Evolutionary conservation across 2,888 invertebrate species (phyloP), one percentile per base, ranked within the genome.

Genomic region (Cabera pusaria): DNA sequence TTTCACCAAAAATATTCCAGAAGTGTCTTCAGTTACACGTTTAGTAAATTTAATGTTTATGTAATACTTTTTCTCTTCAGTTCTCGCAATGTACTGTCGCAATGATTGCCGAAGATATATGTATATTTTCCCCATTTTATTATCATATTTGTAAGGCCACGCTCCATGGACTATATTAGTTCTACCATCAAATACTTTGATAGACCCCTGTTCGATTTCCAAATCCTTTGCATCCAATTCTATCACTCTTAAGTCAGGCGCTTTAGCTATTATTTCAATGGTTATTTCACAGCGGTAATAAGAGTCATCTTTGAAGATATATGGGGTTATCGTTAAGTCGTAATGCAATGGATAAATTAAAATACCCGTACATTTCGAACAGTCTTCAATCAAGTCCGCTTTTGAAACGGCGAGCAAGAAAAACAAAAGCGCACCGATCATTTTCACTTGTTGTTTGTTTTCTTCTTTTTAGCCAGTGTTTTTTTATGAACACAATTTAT

Each of bases 331-430:
- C 1, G 66, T 73, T 0, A 88, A 35, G 31, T 87, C 87, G 23
- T 88, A 88, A 44, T 87, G 82, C 43, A 85, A 70, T 39, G 88
- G 88, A 46, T 88, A 88, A 25, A 88, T 76, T n/a, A n/a, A n/a
- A n/a, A n/a, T n/a, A n/a, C n/a, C n/a, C 28, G 86, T 87, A 23
- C 83, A 88, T 49, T 87, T 86, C 6, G 86, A 59, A 52, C 88
- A 88, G 52, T 87, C 86, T 57, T 87, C 87, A 6, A 76, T 50
- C 14, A 72, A 52, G 39, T 70, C 64, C 5, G 65, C 76, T 14
- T 67, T 66, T 6, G 69, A 56, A 3, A 62, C 61, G 36, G 66
- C 53, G 6, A 77, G 48, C 26, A 64, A 41, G 12, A 70, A 18
- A 39, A 64, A 49, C 3, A 67, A 63, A 59, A 64, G 28, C 27